These are phyloP conservation scores for Dromius quadrimaculatus DNA, from an alignment of 2,888 invertebrate genomes.

Conservation along the genomic window DNA sequence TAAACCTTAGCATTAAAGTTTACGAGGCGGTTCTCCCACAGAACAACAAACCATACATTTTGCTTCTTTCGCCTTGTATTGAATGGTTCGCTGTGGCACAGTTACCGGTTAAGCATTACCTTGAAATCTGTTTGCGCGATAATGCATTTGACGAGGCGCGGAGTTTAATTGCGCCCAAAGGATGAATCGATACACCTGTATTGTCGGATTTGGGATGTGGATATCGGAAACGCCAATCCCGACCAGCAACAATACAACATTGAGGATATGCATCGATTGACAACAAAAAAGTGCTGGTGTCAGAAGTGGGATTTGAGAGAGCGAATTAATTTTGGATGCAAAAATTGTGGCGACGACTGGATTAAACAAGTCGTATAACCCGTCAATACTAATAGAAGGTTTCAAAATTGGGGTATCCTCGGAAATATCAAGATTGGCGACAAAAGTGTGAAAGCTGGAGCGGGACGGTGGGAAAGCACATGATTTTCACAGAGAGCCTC, in stretches of 20 bases:
- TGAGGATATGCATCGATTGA: conserved; percentile 5
- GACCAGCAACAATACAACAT: not conserved
- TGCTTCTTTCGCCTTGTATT: conserved; percentile 18
- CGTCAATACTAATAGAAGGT: too few species aligned
- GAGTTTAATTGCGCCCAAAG: conserved; percentile 29
- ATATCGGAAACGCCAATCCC: conserved; percentile 19
- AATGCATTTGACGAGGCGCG: conserved; percentile 21
- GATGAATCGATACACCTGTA: conserved; percentile 8
- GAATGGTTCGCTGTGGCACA: conserved; percentile 3
- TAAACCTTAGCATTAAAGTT: conserved; percentile 32
- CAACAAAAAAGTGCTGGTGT: too few species aligned
- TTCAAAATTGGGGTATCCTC: too few species aligned
- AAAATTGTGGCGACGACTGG: too few species aligned
- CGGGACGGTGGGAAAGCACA: too few species aligned
- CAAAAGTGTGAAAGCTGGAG: too few species aligned
- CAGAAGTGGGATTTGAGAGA: too few species aligned
- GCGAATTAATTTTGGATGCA: too few species aligned
- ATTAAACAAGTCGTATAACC: too few species aligned
- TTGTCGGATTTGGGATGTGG: conserved; percentile 1
- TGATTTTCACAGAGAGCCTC: too few species aligned
- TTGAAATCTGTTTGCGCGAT: conserved; percentile 12
- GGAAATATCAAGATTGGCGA: too few species aligned
- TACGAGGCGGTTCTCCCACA: conserved; percentile 35
- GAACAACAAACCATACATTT: conserved; percentile 28
- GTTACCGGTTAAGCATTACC: conserved; percentile 3